Percentiles rank a stretch among this genome's conserved stretches.
phyloP scores from a whole-genome alignment of 1,140 invertebrate species.

The Drosophila sp. region DNA sequence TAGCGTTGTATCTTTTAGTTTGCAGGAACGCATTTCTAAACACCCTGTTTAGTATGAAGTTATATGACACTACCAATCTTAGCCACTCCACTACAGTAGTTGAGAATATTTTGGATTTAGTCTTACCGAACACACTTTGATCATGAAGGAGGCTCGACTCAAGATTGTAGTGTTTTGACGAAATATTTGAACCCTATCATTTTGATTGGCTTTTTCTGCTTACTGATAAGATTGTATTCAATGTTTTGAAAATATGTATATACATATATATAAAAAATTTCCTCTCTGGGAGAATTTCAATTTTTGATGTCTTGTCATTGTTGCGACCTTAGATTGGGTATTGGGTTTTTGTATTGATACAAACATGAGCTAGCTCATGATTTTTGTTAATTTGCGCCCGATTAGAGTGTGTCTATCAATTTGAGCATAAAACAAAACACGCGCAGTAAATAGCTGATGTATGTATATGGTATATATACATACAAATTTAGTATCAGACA shows the following conservation, averaged over 20 bases:
- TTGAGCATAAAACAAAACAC: conserved; percentile 20
- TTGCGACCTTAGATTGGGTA: conserved; percentile 35
- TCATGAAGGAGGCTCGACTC: conserved; percentile 2
- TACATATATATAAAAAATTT: conserved; percentile 8
- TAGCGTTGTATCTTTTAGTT: too few relatives aligned
- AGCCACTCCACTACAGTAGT: not conserved
- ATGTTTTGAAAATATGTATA: not conserved
- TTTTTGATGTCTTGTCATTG: conserved; percentile 41
- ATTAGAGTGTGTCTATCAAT: conserved; percentile 36
- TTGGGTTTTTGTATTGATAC: conserved; percentile 21
- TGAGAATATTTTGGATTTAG: not conserved
- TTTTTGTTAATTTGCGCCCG: conserved; percentile 24
- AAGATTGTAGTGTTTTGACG: conserved; percentile 5
- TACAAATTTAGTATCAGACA: not conserved
- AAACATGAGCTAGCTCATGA: conserved; percentile 12
- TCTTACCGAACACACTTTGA: not conserved
- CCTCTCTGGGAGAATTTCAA: not conserved
- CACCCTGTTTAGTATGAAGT: not conserved
- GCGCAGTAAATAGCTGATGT: conserved; percentile 2
- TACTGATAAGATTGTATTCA: conserved; percentile 5
- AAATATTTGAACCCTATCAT: not conserved
- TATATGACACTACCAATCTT: not conserved
- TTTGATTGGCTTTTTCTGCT: not conserved
- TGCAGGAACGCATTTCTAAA: too few relatives aligned
- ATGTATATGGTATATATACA: not conserved